A percentile compares a stretch with the other conserved stretches of the same genome.
These are phyloP conservation scores for Tetraneura akinire DNA, from an alignment of 1,140 invertebrate species.

Conservation along the genomic window DNA sequence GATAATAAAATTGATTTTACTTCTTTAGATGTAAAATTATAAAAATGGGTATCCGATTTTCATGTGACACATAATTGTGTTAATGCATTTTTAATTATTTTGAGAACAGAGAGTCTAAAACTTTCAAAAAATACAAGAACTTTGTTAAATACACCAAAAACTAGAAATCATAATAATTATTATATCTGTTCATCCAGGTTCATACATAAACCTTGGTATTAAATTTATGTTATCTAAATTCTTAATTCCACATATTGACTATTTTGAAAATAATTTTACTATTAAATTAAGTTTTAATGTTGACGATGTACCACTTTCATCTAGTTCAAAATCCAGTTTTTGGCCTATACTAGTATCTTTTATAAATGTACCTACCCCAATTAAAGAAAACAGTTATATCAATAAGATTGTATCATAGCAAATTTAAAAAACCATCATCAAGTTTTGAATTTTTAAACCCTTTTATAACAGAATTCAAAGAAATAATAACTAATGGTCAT, in stretches of 20 bases:
- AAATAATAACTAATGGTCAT: neutral
- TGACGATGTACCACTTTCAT: neutral
- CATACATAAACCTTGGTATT: slow-evolving; percentile 17
- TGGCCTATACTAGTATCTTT: slow-evolving; percentile 12
- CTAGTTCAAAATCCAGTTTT: slow-evolving; percentile 3
- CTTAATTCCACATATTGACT: neutral
- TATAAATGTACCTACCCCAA: neutral
- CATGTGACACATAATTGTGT: neutral
- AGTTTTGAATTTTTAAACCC: neutral
- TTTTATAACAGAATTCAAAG: neutral
- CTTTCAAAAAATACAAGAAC: neutral
- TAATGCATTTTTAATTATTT: neutral
- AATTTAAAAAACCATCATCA: neutral
- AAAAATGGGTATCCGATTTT: neutral
- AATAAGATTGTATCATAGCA: neutral
- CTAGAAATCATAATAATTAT: neutral
- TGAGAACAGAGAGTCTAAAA: neutral
- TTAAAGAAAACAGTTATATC: neutral
- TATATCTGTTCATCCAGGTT: neutral
- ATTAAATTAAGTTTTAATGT: slow-evolving; percentile 9
- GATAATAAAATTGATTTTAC: neutral
- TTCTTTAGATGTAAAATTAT: neutral
- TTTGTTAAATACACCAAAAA: neutral
- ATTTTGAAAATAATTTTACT: neutral
- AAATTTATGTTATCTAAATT: neutral